Evolutionary conservation across 1,140 invertebrate species (phyloP).

Genomic region (Drosophila nebulosa): DNA sequence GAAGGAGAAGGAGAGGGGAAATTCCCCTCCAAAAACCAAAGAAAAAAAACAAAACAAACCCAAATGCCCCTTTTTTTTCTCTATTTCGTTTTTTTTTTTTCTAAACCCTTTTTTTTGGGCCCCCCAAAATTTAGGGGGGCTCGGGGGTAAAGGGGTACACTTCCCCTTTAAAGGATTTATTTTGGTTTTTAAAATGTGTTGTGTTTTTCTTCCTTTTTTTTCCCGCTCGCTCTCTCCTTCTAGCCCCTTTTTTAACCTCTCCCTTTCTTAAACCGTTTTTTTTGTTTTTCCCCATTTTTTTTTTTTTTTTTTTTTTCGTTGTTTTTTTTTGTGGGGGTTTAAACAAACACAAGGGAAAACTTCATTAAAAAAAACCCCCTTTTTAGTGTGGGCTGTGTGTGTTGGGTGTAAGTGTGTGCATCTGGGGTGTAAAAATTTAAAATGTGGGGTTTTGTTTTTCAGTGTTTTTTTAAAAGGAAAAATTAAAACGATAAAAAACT

Average conservation of each 20-base stretch:
- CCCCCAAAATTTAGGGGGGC: neutral
- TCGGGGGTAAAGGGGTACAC: conserved; percentile 16
- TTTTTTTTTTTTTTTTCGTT: too few relatives aligned
- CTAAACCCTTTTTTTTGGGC: neutral
- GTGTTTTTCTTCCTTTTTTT: neutral
- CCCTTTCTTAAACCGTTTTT: too few relatives aligned
- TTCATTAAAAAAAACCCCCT: conserved; percentile 33
- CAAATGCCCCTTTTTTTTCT: neutral
- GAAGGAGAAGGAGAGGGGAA: neutral
- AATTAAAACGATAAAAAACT: neutral
- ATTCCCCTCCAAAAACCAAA: neutral
- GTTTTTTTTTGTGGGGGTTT: too few relatives aligned
- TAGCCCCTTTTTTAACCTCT: too few relatives aligned
- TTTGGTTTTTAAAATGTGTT: conserved; percentile 7
- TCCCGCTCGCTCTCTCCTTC: too few relatives aligned
- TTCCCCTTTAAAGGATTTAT: conserved; percentile 30
- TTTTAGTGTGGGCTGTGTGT: too few relatives aligned
- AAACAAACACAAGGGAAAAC: conserved; percentile 35
- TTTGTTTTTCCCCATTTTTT: too few relatives aligned
- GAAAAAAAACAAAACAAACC: neutral
- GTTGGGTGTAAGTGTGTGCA: neutral
- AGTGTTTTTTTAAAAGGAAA: neutral
- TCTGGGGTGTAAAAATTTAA: neutral
- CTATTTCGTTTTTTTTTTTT: neutral
- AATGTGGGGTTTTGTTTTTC: neutral